Base-by-base conservation (phyloP, 2,797 vertebrate species). In the Macropus fuliginosus region DNA sequence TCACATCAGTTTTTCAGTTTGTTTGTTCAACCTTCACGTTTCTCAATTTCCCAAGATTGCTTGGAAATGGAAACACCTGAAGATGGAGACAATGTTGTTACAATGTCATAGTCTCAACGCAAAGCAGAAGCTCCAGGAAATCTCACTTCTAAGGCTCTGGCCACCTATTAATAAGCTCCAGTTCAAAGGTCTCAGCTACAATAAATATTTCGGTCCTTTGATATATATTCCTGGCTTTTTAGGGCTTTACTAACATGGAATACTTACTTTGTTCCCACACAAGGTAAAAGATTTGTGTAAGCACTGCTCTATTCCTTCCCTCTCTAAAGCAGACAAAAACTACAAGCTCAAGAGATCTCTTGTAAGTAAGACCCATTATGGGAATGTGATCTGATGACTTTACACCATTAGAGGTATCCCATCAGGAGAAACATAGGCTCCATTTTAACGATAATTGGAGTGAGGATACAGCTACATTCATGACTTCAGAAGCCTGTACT, bases 121-220 rank as follows among this genome's bases (percentile, higher is more conserved):
- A 59, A 74, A 93, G n/a, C 27, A 93, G 24, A 9, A 93, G 13
- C 40, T 34, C 56, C 54, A 54, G 46, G 52, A 52, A 90, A 93
- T 94, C 96, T 93, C 56, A 66, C 11, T 94, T 96, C 50, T 95
- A 13, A 91, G 4, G 5, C 54, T 96, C 56, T 96, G 92, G 24
- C 55, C 95, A 92, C 5, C 94, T n/a, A 91, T 34, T 90, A 94
- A 95, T 28, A 92, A 93, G 95, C 1, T 57, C n/a, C 34, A 96
- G 9, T 46, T 87, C 29, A 18, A 24, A 87, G 92, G 54, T 56
- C 91, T 94, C 40, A 81, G 9, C 29, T 66, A 57, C n/a, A 9
- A 46, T 54, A 94, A 94, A 94, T 54, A 93, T 9, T 16, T 59
- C 54, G 14, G 52, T 12, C 3, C 92, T 91, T 90, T 89, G 59